Evolutionary conservation across 2,797 vertebrate genomes (phyloP), one percentile per base, ranked within the genome.

Genomic region (Pipistrellus kuhlii): DNA sequence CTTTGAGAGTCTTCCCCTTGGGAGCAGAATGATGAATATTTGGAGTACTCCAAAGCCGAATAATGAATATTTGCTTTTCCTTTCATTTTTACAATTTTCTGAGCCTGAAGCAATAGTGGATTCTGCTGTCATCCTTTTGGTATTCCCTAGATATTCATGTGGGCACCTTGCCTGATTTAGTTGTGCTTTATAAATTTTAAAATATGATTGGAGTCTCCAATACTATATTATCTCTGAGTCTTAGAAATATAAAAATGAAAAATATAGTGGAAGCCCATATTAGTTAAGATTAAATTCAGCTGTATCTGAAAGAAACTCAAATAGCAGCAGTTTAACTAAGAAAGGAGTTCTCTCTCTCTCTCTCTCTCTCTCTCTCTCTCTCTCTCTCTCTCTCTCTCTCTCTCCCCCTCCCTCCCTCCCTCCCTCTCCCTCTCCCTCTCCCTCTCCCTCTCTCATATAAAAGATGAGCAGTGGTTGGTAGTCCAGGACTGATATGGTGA

Each of bases 121-220:
- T 86, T 80, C 48, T 62, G 25, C 66, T 95, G 27, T 75, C 59
- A 57, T 75, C 59, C 41, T 44, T 89, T 51, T 76, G n/a, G 1
- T 51, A 53, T 93, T 88, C 48, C 75, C 18, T 71, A 27, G 48
- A 41, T 78, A 59, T 83, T 90, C 18, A 84, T 93, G 64, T 93
- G 69, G 62, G 78, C 76, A 71, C 73, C 48, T 92, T 62, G 51
- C 57, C 78, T 90, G 53, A 88, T 72, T 85, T 30, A 76, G 44
- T 93, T 95, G 77, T 53, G 71, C 55, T 85, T 94, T 85, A 72
- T 83, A 95, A 71, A 80, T 95, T 96, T 85, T 91, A 94, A 94
- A 95, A 94, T 73, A 71, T 35, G 32, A n/a, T 51, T 85, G 20
- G 71, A 48, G 23, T 91, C 32, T 81, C 73, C 27, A 78, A 78